Conservation (phyloP, 2,113 vertebrate genomes). For the Leucosticte australis region DNA sequence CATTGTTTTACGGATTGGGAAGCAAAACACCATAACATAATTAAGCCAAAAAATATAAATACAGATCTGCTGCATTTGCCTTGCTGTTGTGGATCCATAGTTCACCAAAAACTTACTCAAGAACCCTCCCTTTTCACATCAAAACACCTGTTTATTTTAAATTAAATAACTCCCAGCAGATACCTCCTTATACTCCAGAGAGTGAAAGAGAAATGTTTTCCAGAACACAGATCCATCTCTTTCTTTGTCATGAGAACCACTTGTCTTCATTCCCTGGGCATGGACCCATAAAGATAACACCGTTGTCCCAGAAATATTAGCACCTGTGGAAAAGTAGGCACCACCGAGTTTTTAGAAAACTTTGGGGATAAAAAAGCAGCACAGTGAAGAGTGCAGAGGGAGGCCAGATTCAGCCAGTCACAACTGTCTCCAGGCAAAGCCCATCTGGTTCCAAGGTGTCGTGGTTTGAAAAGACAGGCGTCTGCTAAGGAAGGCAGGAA, state of each 20-base stretch:
- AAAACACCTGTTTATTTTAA: background rate
- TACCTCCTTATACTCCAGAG: background rate
- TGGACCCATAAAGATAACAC: background rate
- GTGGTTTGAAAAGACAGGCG: background rate
- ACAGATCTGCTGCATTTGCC: background rate
- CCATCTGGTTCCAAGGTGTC: background rate
- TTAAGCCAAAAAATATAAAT: background rate
- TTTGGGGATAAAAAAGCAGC: background rate
- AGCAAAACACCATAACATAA: background rate
- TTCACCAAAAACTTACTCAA: background rate
- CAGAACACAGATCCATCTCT: background rate
- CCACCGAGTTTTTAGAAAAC: background rate
- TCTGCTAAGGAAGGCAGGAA: background rate
- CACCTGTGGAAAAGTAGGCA: background rate
- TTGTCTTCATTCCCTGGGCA: conserved; percentile 2
- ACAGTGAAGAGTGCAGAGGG: background rate
- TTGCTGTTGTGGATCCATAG: background rate
- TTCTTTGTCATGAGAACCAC: background rate
- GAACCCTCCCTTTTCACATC: background rate
- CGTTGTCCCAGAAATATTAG: background rate
- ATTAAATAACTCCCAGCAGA: background rate
- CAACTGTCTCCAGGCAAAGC: background rate
- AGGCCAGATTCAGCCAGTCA: background rate
- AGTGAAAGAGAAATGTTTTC: background rate
- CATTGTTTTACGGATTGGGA: background rate